These are phyloP conservation scores for Rhopalosiphum nymphaeae DNA, from an alignment of 2,888 invertebrate species.

Conservation along the genomic window DNA sequence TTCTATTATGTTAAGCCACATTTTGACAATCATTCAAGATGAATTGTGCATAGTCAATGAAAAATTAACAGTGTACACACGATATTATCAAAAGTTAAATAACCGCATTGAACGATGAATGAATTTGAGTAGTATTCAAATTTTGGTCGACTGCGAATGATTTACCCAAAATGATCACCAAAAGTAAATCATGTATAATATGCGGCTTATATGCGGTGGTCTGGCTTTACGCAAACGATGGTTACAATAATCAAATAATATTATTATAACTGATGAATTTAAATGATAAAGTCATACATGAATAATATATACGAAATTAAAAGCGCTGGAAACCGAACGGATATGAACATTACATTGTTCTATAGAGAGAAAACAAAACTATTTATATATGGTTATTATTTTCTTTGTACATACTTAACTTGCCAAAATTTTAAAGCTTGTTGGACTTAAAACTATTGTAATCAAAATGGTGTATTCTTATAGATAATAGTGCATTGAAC, in stretches of 20 bases:
- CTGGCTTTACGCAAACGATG: not conserved
- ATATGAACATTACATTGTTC: not conserved
- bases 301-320: not conserved
- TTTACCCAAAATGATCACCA: too few relatives aligned
- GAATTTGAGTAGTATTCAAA: too few relatives aligned
- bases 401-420: not conserved
- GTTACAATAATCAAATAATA: not conserved
- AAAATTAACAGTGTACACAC: too few relatives aligned
- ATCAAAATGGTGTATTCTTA: conserved; percentile 5
- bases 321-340: not conserved
- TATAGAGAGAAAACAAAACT: not conserved
- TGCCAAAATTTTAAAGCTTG: not conserved
- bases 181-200: too few relatives aligned
- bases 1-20: too few relatives aligned
- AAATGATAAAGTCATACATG: not conserved
- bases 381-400: not conserved
- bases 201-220: too few relatives aligned
- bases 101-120: too few relatives aligned
- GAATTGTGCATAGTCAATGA: too few relatives aligned
- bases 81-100: too few relatives aligned
- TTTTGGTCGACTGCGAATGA: too few relatives aligned
- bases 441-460: not conserved
- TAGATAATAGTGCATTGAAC: not conserved
- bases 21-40: too few relatives aligned
- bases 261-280: not conserved